These are phyloP conservation scores for Melanotaenia pygmaea DNA, from an alignment of 2,797 vertebrate genomes.

Conservation along the genomic window DNA sequence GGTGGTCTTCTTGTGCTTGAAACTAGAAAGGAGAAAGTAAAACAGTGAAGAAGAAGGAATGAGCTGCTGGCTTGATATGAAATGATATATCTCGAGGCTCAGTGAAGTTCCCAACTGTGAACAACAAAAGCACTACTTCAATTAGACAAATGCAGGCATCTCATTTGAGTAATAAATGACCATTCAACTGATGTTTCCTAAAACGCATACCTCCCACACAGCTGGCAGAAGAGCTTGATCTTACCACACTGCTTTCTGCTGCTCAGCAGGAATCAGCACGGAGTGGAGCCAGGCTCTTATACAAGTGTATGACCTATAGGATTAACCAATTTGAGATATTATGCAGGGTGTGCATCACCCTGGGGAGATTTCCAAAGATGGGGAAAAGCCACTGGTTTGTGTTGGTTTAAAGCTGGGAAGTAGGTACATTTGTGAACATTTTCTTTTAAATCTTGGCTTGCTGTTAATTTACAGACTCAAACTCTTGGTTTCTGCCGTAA, in stretches of 20 bases:
- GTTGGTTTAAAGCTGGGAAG: conserved; percentile 24
- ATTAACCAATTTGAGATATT: conserved; percentile 59
- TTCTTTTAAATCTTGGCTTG: neutral
- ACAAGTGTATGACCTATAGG: conserved; percentile 34
- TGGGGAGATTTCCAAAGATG: conserved; percentile 31
- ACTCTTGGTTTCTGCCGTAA: neutral
- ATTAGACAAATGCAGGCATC: conserved; percentile 38
- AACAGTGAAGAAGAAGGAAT: neutral
- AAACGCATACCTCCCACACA: conserved; percentile 51
- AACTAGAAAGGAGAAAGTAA: conserved; percentile 1
- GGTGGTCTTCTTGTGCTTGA: conserved; percentile 38
- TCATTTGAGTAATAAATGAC: conserved; percentile 52
- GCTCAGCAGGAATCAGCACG: conserved; percentile 29
- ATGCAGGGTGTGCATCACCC: conserved; percentile 36
- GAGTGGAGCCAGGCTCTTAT: conserved; percentile 25
- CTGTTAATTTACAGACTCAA: conserved; percentile 7
- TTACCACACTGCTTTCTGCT: conserved; percentile 14
- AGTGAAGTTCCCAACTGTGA: conserved; percentile 6
- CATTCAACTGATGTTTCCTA: conserved; percentile 47
- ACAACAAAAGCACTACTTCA: conserved; percentile 34
- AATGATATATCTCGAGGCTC: conserved; percentile 9
- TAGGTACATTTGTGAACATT: conserved; percentile 3
- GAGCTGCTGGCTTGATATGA: neutral
- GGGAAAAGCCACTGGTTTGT: conserved; percentile 35
- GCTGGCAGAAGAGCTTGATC: conserved; percentile 41